A percentile compares a stretch with the other conserved stretches of the same genome.
phyloP scores from a whole-genome alignment of 2,797 vertebrate genomes.

The Momotus momota region DNA sequence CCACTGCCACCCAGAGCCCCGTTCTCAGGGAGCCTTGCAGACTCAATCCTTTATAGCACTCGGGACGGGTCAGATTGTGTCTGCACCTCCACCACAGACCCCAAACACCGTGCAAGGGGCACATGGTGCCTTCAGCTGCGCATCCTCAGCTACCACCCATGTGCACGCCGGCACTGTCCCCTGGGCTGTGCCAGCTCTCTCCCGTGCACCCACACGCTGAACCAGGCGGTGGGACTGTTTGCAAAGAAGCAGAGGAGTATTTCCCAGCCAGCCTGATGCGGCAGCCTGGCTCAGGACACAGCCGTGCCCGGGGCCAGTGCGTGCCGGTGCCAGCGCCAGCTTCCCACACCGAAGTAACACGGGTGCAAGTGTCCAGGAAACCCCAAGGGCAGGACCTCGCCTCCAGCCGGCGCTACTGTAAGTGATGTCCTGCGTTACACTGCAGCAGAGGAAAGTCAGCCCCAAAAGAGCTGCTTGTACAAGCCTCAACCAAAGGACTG shows the following conservation, averaged over 20 bases:
- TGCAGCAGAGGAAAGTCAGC: neutral
- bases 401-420: neutral
- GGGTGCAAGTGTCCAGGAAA: neutral
- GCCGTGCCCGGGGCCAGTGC: no score
- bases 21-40: neutral
- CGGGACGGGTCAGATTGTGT: accelerated
- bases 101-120: accelerated
- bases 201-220: accelerated
- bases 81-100: accelerated
- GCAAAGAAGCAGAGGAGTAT: neutral
- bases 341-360: neutral
- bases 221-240: neutral
- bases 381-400: neutral
- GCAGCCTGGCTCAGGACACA: neutral
- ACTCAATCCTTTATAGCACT: neutral
- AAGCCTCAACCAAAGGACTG: neutral
- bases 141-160: neutral
- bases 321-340: neutral
- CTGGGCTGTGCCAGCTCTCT: accelerated
- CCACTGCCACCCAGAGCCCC: accelerated
- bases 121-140: accelerated
- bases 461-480: neutral
- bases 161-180: neutral
- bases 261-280: accelerated
- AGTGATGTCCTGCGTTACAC: accelerated